Conservation (phyloP, 92 coral and sea anemone genomes). For the Porites evermanni region DNA sequence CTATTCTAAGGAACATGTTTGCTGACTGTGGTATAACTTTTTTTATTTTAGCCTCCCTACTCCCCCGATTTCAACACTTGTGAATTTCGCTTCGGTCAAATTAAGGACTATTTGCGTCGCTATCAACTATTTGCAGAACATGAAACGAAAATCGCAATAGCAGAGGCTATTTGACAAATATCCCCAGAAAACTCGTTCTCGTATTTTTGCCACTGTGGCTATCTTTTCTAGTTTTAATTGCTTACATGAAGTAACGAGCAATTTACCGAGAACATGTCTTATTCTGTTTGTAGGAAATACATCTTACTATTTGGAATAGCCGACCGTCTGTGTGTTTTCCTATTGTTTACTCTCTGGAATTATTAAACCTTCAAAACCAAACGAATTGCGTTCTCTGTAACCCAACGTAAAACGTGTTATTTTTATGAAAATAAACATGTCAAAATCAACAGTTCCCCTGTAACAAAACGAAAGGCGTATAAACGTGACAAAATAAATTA, state of each 20-base stretch:
- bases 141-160: slow-evolving; percentile 26
- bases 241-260: background rate
- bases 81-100: slow-evolving; percentile 28
- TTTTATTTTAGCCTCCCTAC: slow-evolving; percentile 27
- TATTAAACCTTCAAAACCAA: no score
- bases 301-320: no score
- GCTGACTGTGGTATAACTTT: slow-evolving; percentile 7
- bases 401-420: no score
- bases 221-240: slow-evolving; percentile 11
- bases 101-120: slow-evolving; percentile 26
- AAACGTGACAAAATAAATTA: background rate
- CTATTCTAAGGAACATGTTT: slow-evolving; percentile 24
- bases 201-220: slow-evolving; percentile 21
- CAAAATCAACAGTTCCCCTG: background rate
- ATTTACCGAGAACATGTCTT: background rate
- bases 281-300: background rate
- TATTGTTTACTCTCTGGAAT: no score
- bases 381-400: no score
- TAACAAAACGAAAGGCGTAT: background rate
- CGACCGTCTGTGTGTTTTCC: no score
- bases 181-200: slow-evolving; percentile 17
- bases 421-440: background rate
- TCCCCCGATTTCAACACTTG: slow-evolving; percentile 42
- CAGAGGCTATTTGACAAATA: slow-evolving; percentile 9
- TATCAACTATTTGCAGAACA: slow-evolving; percentile 30